Evolutionary conservation across 2,888 invertebrate species (phyloP), one percentile per base, ranked within the genome.

Genomic region (Colostygia pectinataria): DNA sequence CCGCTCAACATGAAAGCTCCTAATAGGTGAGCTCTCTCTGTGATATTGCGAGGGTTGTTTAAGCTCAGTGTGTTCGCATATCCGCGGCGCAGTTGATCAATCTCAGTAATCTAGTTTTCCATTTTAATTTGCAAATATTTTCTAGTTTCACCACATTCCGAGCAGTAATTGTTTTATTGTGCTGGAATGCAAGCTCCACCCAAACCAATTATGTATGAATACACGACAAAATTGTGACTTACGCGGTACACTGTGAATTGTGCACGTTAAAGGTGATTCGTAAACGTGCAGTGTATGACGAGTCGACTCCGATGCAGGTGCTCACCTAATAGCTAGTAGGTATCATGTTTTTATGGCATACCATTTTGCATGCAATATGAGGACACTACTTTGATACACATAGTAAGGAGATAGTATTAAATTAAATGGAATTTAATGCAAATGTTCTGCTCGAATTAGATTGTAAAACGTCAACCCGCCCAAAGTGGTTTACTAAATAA

Each of bases 61-160:
- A 9, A 9, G n/a, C 4, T 9, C 4, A 6, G 25, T 23, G 0
- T 14, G 24, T 10, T 6, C n/a, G 18, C 8, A 12, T 39, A 29
- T 34, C 27, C 18, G 33, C 31, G 63, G 56, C 68, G 74, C 67
- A 71, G 59, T 71, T 61, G 13, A 57, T 41, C 38, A 32, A 27
- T 51, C 36, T 15, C 24, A 52, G 29, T 68, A 70, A 78, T 77
- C 73, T 64, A 78, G 72, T 70, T 77, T 53, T 68, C 44, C 59
- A 68, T 59, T 71, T 70, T 64, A 66, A 73, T 76, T 78, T 77
- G 71, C 71, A 67, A 76, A 78, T 74, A 70, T 79, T 77, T 75
- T 83, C 82, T 83, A 77, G 85, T 80, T 80, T 80, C 80, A 57
- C 80, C 51, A 72, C 85, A 85, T 84, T 86, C 84, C 81, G 52